phyloP scores from a whole-genome alignment of 2,888 invertebrate species.

The Malthinus seriepunctatus region DNA sequence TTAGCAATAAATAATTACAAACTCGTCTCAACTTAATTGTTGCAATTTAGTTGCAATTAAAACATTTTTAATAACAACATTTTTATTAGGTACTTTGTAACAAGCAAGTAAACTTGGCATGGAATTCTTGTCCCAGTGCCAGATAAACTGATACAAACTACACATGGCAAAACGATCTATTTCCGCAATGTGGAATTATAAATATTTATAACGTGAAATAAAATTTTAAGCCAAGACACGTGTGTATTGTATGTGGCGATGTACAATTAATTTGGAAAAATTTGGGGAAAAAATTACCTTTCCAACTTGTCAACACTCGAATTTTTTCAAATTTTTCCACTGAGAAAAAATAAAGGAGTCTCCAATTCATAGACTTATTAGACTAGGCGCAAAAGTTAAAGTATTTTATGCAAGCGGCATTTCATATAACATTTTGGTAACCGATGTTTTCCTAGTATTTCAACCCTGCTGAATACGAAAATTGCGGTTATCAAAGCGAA shows the following conservation, averaged over 20 bases:
- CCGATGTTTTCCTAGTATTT: too few species aligned
- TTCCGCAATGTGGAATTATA: not conserved
- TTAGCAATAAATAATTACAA: not conserved
- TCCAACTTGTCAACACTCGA: too few species aligned
- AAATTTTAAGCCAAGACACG: conserved; percentile 2
- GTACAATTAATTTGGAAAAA: not conserved
- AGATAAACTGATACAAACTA: not conserved
- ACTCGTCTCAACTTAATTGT: not conserved
- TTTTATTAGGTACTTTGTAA: not conserved
- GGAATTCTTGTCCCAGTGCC: not conserved
- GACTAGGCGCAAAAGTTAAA: too few species aligned
- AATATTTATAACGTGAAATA: conserved; percentile 1
- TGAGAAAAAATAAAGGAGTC: too few species aligned
- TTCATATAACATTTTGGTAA: too few species aligned
- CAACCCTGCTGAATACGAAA: too few species aligned
- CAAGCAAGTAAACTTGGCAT: not conserved
- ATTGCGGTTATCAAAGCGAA: too few species aligned
- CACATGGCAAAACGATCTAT: conserved; percentile 1
- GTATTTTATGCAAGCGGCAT: too few species aligned
- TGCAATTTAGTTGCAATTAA: not conserved
- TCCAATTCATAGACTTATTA: too few species aligned
- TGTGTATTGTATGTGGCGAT: not conserved
- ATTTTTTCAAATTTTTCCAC: too few species aligned
- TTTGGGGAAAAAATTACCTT: too few species aligned
- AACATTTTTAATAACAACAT: not conserved